A percentile compares a stretch with the other conserved stretches of the same genome.
Conservation (phyloP, 2,113 vertebrate species). For the Brachyhypopomus occidentalis region DNA sequence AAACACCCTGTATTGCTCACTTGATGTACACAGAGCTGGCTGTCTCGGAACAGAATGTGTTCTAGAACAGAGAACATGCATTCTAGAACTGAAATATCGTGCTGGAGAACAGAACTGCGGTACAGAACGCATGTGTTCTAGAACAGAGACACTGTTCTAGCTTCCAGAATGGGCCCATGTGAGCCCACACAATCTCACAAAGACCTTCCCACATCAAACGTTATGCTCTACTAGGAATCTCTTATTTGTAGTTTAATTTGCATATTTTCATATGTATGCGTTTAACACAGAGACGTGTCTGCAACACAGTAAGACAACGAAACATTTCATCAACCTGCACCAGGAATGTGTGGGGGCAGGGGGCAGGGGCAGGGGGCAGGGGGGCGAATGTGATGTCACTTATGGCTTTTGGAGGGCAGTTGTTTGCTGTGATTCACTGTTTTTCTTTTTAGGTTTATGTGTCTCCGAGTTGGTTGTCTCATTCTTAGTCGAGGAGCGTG, state of each 20-base stretch:
- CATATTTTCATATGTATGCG: not conserved
- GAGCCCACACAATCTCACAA: not conserved
- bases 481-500: no score
- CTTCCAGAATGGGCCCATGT: not conserved
- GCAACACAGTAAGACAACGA: no score
- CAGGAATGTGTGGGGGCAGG: no score
- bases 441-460: not conserved
- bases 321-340: no score
- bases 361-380: not conserved
- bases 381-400: not conserved
- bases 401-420: slow-evolving; percentile 46
- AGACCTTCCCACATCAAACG: not conserved
- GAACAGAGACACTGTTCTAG: no score
- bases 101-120: no score
- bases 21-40: no score
- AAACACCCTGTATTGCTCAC: not conserved
- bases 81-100: no score
- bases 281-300: not conserved
- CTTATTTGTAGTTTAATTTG: not conserved
- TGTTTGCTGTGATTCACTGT: slow-evolving; percentile 26
- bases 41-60: no score
- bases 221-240: not conserved
- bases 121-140: no score
- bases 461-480: not conserved
- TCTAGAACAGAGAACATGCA: no score